Conservation (phyloP, 2,797 vertebrate species). For the Spinus pinus region DNA sequence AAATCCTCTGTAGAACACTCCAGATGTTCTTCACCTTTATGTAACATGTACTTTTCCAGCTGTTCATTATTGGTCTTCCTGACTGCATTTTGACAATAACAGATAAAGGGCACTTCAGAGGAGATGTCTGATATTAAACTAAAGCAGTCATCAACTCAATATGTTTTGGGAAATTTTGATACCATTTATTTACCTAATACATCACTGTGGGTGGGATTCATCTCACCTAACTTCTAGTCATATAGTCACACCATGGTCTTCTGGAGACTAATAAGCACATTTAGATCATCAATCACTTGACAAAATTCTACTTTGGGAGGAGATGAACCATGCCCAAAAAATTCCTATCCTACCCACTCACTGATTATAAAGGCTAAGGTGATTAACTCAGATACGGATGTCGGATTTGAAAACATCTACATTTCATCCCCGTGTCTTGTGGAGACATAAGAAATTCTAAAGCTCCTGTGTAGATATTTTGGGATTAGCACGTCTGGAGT, state of each 20-base stretch:
- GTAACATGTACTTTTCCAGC: background rate
- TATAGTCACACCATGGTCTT: background rate
- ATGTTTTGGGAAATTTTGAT: constrained; percentile 41
- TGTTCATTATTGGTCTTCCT: background rate
- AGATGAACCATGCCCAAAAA: constrained; percentile 5
- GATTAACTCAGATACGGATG: constrained; percentile 29
- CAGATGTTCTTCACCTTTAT: constrained; percentile 1
- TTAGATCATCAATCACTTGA: constrained; percentile 1
- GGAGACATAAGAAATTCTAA: constrained; percentile 51
- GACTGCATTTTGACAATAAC: constrained; percentile 4
- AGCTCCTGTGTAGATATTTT: constrained; percentile 55
- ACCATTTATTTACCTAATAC: constrained; percentile 54
- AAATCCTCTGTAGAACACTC: constrained; percentile 6
- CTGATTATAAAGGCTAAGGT: constrained; percentile 43
- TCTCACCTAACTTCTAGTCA: background rate
- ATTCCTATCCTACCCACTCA: background rate
- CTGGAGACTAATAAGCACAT: constrained; percentile 8
- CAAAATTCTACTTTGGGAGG: background rate
- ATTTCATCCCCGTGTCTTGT: constrained; percentile 38
- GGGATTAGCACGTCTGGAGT: constrained; percentile 6
- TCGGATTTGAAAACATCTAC: constrained; percentile 39
- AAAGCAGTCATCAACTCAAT: constrained; percentile 41
- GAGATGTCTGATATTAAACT: constrained; percentile 45
- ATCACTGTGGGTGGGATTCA: constrained; percentile 1
- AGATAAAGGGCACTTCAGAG: constrained; percentile 58